A percentile compares a stretch with the other conserved stretches of the same genome.
phyloP scores from a whole-genome alignment of 30 jellyfish, hydroid and myxozoan species.

The Hydra vulgaris region DNA sequence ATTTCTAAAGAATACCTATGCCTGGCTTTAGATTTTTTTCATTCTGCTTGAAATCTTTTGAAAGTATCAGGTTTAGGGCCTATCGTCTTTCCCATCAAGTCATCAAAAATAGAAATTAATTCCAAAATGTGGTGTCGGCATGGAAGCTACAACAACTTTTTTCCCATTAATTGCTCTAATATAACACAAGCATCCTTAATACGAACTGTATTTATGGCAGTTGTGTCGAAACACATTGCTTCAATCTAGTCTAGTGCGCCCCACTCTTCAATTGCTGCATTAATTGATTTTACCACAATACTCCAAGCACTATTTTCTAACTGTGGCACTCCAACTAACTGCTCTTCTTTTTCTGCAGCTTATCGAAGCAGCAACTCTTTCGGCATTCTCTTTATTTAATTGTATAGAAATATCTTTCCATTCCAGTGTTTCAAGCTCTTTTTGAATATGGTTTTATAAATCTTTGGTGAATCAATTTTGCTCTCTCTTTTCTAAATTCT shows the following conservation, averaged over 20 bases:
- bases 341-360: background rate
- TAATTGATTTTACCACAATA: background rate
- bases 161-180: no score
- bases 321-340: background rate
- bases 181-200: no score
- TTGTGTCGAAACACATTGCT: background rate
- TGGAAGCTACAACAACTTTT: no score
- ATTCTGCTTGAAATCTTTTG: no score
- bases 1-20: background rate
- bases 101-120: no score
- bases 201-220: background rate
- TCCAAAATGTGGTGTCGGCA: no score
- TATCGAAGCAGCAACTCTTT: background rate
- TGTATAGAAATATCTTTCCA: background rate
- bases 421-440: background rate
- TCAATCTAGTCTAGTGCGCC: background rate
- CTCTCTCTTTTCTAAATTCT: background rate
- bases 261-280: background rate
- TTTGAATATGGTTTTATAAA: background rate
- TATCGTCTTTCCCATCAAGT: no score
- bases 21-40: no score
- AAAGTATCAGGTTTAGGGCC: no score
- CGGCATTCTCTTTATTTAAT: background rate
- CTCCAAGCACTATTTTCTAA: background rate
- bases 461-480: background rate